A percentile compares a stretch with the other conserved stretches of the same genome.
Conservation (phyloP, 2,888 invertebrate genomes). For the Macrophya alboannulata region DNA sequence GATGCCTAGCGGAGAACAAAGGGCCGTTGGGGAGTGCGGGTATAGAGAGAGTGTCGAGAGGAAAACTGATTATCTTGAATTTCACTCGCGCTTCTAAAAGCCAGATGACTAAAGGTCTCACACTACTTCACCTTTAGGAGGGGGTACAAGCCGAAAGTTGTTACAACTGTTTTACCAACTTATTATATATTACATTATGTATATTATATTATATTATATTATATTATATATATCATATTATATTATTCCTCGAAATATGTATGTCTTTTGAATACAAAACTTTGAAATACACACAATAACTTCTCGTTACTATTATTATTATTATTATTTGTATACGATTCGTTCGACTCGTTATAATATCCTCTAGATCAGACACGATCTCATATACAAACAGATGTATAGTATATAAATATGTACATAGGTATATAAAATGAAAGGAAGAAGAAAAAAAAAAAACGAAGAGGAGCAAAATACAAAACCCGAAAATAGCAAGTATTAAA, state of each 20-base stretch:
- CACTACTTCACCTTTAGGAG: not conserved
- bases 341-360: too few species aligned
- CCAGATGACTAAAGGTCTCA: constrained; percentile 36
- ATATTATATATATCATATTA: too few species aligned
- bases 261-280: not conserved
- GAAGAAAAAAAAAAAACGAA: not conserved
- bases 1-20: constrained; percentile 7
- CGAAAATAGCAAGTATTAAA: too few species aligned
- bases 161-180: constrained; percentile 10
- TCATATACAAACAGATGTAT: not conserved
- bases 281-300: not conserved
- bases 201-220: not conserved
- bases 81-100: constrained; percentile 33
- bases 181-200: too few species aligned
- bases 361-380: too few species aligned
- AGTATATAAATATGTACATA: not conserved
- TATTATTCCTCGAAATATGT: not conserved
- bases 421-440: not conserved
- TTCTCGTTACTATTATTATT: too few species aligned
- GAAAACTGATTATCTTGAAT: constrained; percentile 40
- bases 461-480: not conserved
- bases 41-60: not conserved
- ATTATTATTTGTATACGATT: too few species aligned
- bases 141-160: not conserved
- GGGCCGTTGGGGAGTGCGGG: not conserved